These are phyloP conservation scores for Platichthys stellatus DNA, from an alignment of 2,113 vertebrate genomes.

Conservation along the genomic window DNA sequence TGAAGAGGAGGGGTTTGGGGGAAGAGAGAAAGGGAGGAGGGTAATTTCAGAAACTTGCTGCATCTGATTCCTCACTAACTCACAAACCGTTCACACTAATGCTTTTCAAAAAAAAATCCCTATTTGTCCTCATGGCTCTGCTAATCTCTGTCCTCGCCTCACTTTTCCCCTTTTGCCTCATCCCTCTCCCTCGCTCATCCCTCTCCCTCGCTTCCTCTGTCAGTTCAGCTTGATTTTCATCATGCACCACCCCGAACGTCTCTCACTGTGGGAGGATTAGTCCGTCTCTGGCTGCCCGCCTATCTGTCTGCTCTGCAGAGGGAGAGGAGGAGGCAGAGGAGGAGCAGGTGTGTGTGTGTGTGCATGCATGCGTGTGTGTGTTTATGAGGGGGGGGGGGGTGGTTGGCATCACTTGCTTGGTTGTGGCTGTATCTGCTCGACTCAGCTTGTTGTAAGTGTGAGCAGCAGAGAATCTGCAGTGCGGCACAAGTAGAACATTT, in stretches of 20 bases:
- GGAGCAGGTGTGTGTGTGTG: slow-evolving; percentile 15
- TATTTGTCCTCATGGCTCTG: slow-evolving; percentile 32
- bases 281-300: slow-evolving; percentile 76
- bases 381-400: slow-evolving; percentile 5
- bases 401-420: slow-evolving; percentile 50
- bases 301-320: slow-evolving; percentile 77
- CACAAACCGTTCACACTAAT: slow-evolving; percentile 28
- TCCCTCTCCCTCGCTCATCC: slow-evolving; percentile 17
- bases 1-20: not conserved
- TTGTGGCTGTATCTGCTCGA: slow-evolving; percentile 53
- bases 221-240: slow-evolving; percentile 59
- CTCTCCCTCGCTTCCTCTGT: slow-evolving; percentile 28
- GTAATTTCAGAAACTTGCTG: slow-evolving; percentile 17
- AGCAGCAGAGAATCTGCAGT: slow-evolving; percentile 46
- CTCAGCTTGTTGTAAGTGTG: slow-evolving; percentile 42
- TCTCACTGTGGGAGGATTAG: slow-evolving; percentile 73
- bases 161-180: slow-evolving; percentile 42
- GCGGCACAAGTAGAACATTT: slow-evolving; percentile 45
- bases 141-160: slow-evolving; percentile 55
- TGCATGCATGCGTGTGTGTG: slow-evolving; percentile 3
- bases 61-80: slow-evolving; percentile 37
- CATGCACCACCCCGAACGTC: slow-evolving; percentile 62
- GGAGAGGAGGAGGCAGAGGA: slow-evolving; percentile 29
- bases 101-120: slow-evolving; percentile 2
- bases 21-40: not conserved